phyloP scores from a whole-genome alignment of 2,797 vertebrate species.

The Coracias cyanogaster region DNA sequence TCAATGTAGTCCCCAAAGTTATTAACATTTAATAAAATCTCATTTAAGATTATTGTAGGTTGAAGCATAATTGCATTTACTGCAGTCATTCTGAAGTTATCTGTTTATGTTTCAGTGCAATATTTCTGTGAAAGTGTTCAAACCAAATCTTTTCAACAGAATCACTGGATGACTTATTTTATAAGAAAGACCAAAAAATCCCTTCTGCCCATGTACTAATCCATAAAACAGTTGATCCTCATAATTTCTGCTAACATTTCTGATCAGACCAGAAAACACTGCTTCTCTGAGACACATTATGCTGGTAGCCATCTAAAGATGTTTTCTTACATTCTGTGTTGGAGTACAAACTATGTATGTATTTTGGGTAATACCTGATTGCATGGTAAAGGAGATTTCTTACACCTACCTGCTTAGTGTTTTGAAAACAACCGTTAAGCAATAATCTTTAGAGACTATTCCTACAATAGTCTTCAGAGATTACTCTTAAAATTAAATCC shows the following conservation, averaged over 20 bases:
- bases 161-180: background rate
- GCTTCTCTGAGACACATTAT: background rate
- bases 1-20: slow-evolving; percentile 35
- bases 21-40: slow-evolving; percentile 57
- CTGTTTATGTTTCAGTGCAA: background rate
- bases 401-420: background rate
- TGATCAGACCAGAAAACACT: background rate
- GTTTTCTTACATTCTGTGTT: background rate
- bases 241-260: background rate
- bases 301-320: background rate
- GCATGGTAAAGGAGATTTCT: background rate
- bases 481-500: background rate
- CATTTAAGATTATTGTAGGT: slow-evolving; percentile 41
- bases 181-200: background rate
- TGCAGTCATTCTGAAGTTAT: slow-evolving; percentile 1
- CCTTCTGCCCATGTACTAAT: background rate
- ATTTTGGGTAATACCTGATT: background rate
- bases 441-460: background rate
- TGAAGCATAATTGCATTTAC: slow-evolving; percentile 46
- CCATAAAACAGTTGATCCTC: background rate
- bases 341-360: background rate
- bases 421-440: background rate
- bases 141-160: slow-evolving; percentile 17
- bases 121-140: background rate
- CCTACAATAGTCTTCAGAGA: background rate